These are phyloP conservation scores for Drosophila repletoides DNA, from an alignment of 1,140 invertebrate species.

Conservation along the genomic window DNA sequence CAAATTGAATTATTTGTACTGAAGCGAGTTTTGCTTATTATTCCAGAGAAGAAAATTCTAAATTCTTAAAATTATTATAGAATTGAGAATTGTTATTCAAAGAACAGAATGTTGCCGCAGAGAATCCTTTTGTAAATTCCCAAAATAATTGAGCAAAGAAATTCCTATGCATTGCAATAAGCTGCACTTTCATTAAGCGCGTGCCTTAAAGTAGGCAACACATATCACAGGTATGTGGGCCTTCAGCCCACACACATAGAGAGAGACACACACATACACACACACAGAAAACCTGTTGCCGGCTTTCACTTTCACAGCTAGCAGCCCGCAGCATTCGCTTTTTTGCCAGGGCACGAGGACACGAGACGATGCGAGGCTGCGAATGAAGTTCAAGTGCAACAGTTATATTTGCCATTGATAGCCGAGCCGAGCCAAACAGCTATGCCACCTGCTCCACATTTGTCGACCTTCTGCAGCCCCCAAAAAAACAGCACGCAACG, in stretches of 20 bases:
- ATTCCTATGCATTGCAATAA: background rate
- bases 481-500: background rate
- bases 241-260: no score
- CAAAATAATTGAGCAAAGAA: background rate
- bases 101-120: no score
- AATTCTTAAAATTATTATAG: no score
- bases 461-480: background rate
- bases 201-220: conserved; percentile 17
- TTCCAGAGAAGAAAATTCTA: no score
- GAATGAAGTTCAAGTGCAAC: conserved; percentile 80
- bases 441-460: conserved; percentile 7
- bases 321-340: conserved; percentile 5
- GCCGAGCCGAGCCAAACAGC: background rate
- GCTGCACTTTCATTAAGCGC: background rate
- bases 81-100: no score
- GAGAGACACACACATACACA: no score
- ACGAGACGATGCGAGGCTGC: conserved; percentile 43
- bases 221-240: no score
- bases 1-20: background rate
- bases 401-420: conserved; percentile 54
- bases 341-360: conserved; percentile 15
- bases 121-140: no score
- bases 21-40: no score
- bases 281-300: conserved; percentile 73
- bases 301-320: conserved; percentile 60